Conservation (phyloP, 2,797 vertebrate genomes). For the Syngnathus rostellatus region DNA sequence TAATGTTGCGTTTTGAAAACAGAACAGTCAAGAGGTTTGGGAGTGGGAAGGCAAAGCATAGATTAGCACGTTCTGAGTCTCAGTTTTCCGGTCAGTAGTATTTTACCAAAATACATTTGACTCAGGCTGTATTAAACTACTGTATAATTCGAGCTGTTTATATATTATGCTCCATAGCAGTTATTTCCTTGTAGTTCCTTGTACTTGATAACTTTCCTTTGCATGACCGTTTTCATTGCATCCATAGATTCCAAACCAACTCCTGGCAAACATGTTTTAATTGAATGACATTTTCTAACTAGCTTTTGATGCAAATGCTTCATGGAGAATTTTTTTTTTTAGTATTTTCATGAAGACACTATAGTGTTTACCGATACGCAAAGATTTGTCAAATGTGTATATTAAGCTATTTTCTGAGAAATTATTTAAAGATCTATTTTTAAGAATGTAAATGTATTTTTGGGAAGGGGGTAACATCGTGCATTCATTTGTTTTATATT, state of each 20-base stretch:
- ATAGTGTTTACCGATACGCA: constrained; percentile 17
- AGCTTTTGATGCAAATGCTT: not conserved
- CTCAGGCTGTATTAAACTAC: constrained; percentile 64
- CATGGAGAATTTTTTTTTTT: constrained; percentile 17
- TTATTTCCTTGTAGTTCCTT: constrained; percentile 13
- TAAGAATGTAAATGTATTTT: constrained; percentile 63
- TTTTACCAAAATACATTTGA: constrained; percentile 37
- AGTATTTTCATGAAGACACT: constrained; percentile 16
- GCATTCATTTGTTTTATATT: constrained; percentile 29
- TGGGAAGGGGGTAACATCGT: constrained; percentile 19
- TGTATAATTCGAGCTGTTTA: constrained; percentile 52
- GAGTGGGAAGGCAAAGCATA: no score
- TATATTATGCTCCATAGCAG: constrained; percentile 32
- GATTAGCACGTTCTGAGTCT: constrained; percentile 10
- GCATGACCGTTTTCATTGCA: constrained; percentile 20
- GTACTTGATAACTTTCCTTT: constrained; percentile 28
- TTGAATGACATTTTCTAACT: constrained; percentile 1
- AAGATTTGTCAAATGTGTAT: constrained; percentile 71
- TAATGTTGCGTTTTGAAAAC: not conserved
- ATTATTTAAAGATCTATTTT: constrained; percentile 79
- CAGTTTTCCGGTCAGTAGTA: constrained; percentile 44
- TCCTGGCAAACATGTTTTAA: constrained; percentile 5
- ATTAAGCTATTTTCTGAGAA: constrained; percentile 69
- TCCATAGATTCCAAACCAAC: constrained; percentile 7
- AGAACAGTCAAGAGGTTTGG: constrained; percentile 2